A percentile compares a stretch with the other conserved stretches of the same genome.
phyloP scores from a whole-genome alignment of 2,113 vertebrate genomes.

The Mus spicilegus region DNA sequence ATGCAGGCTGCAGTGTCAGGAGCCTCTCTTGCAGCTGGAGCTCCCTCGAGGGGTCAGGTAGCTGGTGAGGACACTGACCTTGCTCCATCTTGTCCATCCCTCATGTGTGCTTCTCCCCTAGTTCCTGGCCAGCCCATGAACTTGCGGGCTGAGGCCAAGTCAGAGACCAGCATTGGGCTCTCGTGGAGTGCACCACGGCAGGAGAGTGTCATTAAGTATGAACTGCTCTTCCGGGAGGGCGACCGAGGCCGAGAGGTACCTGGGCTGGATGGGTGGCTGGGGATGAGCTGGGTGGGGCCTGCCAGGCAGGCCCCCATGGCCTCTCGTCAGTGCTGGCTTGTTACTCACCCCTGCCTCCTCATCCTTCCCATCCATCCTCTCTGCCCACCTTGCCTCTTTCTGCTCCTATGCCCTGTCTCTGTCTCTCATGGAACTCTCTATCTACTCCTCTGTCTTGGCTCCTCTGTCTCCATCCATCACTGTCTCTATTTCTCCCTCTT shows the following conservation, averaged over 20 bases:
- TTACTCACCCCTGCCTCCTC: not conserved
- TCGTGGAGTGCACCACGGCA: constrained; percentile 96
- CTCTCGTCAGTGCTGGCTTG: not conserved
- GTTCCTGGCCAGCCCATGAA: constrained; percentile 98
- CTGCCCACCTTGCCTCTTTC: not conserved
- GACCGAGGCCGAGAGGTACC: constrained; percentile 90
- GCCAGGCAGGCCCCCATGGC: not conserved
- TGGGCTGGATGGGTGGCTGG: not conserved
- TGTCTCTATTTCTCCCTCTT: not conserved
- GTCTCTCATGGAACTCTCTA: rapidly evolving
- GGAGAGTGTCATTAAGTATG: constrained; percentile 95
- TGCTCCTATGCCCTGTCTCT: not conserved
- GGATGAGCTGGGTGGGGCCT: not conserved
- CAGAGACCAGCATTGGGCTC: constrained; percentile 94
- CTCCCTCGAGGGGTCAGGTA: not conserved
- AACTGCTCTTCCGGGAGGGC: constrained; percentile 93
- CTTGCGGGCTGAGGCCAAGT: constrained; percentile 95
- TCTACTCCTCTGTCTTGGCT: too few relatives aligned
- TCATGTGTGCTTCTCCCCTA: constrained; percentile 67
- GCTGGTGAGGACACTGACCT: not conserved
- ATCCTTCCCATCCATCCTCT: not conserved
- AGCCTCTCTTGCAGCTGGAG: not conserved
- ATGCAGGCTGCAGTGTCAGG: not conserved
- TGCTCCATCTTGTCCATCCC: rapidly evolving
- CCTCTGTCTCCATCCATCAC: not conserved